Percentiles rank a stretch among this genome's conserved stretches.
These are phyloP conservation scores for Frankliniella fusca DNA, from an alignment of 2,888 invertebrate genomes.

Conservation along the genomic window DNA sequence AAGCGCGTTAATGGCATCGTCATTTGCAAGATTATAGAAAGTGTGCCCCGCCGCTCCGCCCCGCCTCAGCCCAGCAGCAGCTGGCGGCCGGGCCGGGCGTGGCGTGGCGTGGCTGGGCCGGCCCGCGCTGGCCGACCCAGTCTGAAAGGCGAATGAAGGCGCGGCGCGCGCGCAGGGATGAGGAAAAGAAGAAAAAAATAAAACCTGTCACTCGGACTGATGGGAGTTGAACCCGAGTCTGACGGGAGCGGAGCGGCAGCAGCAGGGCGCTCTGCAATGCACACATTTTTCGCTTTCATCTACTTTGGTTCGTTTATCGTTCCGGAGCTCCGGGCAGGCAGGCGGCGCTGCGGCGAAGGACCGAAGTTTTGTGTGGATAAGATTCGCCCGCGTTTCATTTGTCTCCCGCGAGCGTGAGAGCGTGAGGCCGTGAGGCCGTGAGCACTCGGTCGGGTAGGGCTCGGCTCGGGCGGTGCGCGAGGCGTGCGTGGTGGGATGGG, in stretches of 20 bases:
- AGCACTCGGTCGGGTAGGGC: too few relatives aligned
- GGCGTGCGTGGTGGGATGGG: too few relatives aligned
- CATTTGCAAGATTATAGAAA: constrained; percentile 26
- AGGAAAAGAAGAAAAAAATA: not conserved
- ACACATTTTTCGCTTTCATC: not conserved
- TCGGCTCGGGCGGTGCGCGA: too few relatives aligned
- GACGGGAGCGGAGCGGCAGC: not conserved
- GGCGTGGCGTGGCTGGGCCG: not conserved
- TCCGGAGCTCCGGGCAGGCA: too few relatives aligned
- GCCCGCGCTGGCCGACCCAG: not conserved
- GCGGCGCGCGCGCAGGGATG: not conserved
- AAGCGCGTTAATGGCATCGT: constrained; percentile 13
- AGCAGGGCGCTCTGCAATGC: not conserved
- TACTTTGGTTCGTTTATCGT: too few relatives aligned
- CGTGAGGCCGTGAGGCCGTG: too few relatives aligned
- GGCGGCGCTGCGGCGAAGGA: too few relatives aligned
- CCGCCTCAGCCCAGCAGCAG: not conserved
- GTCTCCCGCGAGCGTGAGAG: too few relatives aligned
- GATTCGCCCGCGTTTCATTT: too few relatives aligned
- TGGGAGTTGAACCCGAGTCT: constrained; percentile 25
- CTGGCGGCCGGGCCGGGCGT: not conserved
- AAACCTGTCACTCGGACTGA: not conserved
- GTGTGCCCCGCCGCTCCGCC: not conserved
- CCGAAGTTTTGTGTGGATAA: too few relatives aligned
- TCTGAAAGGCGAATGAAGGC: not conserved